phyloP scores from a whole-genome alignment of 2,113 vertebrate species.

The Falco punctatus region DNA sequence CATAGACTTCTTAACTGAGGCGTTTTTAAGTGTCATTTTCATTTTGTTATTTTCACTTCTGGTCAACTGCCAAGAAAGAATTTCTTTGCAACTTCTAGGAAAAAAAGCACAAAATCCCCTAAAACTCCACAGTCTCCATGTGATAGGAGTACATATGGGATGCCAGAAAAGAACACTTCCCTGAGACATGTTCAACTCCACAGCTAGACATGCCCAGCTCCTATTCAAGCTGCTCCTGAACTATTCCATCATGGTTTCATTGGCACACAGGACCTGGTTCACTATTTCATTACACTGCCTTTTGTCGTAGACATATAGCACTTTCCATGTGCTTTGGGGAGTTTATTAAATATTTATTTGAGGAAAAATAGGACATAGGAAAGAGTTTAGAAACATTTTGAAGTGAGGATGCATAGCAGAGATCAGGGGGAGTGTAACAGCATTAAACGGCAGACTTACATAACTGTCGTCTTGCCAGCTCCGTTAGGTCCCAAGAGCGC shows the following conservation, averaged over 20 bases:
- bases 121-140: background rate
- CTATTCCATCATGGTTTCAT: background rate
- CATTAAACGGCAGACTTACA: slow-evolving; percentile 46
- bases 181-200: background rate
- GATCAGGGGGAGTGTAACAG: background rate
- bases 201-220: background rate
- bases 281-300: background rate
- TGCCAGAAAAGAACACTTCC: background rate
- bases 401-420: background rate
- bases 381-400: background rate
- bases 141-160: background rate
- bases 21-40: background rate
- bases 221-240: background rate
- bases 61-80: background rate
- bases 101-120: background rate
- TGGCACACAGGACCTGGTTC: background rate
- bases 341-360: background rate
- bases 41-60: background rate
- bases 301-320: background rate
- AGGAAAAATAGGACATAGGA: background rate
- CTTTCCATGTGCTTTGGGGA: background rate
- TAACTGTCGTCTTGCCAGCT: slow-evolving; percentile 76
- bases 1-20: background rate
- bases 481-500: slow-evolving; percentile 73
- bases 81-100: background rate